phyloP scores from a whole-genome alignment of 2,113 vertebrate species.

The Morone chrysops region DNA sequence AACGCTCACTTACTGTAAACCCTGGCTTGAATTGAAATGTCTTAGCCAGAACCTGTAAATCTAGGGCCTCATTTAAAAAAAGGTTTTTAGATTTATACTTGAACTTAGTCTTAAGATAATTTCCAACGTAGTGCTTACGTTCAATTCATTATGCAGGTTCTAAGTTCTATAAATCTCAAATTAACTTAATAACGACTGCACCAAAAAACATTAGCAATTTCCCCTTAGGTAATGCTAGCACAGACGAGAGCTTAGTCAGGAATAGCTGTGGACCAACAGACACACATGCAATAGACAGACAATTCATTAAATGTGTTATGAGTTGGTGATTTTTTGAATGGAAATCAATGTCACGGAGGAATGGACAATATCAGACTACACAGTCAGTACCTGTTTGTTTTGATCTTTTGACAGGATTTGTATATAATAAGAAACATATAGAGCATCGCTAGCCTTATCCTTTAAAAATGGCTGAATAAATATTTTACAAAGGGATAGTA shows the following conservation, averaged over 20 bases:
- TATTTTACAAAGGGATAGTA: background rate
- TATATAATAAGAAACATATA: background rate
- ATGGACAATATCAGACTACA: background rate
- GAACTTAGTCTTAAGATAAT: too few relatives aligned
- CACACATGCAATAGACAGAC: too few relatives aligned
- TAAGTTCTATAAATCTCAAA: too few relatives aligned
- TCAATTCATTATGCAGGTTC: too few relatives aligned
- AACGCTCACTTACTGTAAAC: slow-evolving; percentile 17
- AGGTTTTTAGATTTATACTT: too few relatives aligned
- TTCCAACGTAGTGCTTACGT: too few relatives aligned
- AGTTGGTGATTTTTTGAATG: background rate
- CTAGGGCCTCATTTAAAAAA: background rate
- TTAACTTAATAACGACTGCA: too few relatives aligned
- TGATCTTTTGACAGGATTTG: background rate
- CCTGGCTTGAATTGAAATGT: slow-evolving; percentile 14
- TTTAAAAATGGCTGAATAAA: background rate
- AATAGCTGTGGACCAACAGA: too few relatives aligned
- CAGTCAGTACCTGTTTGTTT: background rate
- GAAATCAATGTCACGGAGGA: background rate
- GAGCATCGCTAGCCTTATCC: background rate
- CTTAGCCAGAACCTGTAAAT: slow-evolving; percentile 12
- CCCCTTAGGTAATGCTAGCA: too few relatives aligned
- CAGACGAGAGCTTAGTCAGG: too few relatives aligned
- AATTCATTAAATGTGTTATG: too few relatives aligned
- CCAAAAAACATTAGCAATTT: too few relatives aligned